Conservation (phyloP, 2,113 vertebrate genomes). For the Thalassarche chlororhynchos region DNA sequence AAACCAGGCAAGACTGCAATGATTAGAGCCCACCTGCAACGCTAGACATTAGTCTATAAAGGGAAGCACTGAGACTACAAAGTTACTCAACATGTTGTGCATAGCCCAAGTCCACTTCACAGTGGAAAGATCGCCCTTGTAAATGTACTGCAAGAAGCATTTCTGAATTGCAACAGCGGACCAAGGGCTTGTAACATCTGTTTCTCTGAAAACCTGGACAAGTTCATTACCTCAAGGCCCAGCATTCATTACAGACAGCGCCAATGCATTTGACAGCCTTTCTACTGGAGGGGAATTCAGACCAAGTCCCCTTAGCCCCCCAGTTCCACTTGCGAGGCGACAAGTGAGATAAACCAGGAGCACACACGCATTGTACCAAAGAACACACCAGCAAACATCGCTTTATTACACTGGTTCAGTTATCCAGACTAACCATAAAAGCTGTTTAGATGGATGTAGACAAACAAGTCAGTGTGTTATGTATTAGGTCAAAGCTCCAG, state of each 20-base stretch:
- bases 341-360: neutral
- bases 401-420: neutral
- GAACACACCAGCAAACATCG: neutral
- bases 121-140: too few species aligned
- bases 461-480: neutral
- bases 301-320: too few species aligned
- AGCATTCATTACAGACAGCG: neutral
- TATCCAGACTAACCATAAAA: neutral
- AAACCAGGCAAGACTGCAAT: fast-evolving
- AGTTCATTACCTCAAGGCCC: neutral
- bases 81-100: fast-evolving
- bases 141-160: fast-evolving
- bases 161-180: fast-evolving
- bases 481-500: neutral
- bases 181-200: neutral
- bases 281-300: too few species aligned
- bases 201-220: neutral
- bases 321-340: fast-evolving
- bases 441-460: neutral
- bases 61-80: neutral
- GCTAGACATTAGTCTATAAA: fast-evolving
- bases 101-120: too few species aligned
- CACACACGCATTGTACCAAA: neutral
- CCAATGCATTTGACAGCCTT: neutral
- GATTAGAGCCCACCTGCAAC: neutral